A percentile compares a stretch with the other conserved stretches of the same genome.
Evolutionary conservation across 2,797 vertebrate genomes (phyloP).

Genomic region (Alauda arvensis): DNA sequence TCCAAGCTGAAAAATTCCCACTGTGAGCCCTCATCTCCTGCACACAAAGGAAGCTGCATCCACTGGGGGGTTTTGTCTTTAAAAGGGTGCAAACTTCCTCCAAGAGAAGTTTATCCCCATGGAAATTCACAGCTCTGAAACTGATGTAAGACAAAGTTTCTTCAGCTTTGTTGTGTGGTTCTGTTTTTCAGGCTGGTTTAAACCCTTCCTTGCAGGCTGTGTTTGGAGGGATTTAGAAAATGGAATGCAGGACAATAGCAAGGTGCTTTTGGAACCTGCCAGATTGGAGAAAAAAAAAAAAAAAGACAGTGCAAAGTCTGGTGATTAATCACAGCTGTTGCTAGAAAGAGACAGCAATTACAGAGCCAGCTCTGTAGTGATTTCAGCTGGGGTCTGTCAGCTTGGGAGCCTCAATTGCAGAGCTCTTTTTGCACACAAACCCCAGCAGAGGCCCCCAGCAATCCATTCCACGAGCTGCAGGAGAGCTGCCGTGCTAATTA

Average conservation of each 20-base stretch:
- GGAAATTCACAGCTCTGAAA: neutral
- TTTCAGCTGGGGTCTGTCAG: neutral
- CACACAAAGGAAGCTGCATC: neutral
- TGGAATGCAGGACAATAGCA: neutral
- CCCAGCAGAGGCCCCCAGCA: constrained; percentile 61
- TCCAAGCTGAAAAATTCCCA: neutral
- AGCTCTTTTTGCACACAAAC: constrained; percentile 21
- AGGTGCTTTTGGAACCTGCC: neutral
- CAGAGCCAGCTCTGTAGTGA: neutral
- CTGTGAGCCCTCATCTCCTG: neutral
- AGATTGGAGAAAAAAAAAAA: neutral
- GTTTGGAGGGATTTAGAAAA: neutral
- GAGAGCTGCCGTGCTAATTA: neutral
- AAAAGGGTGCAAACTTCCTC: neutral
- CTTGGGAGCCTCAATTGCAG: neutral
- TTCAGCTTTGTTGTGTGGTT: neutral
- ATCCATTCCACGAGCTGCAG: neutral
- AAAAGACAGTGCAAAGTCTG: neutral
- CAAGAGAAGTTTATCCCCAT: neutral
- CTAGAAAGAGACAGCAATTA: neutral
- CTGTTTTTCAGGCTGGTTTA: neutral
- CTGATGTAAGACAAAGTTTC: neutral
- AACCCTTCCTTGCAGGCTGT: neutral
- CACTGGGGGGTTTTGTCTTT: neutral
- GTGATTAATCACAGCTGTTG: neutral